Percentiles rank a stretch among this genome's conserved stretches.
Conservation (phyloP, 2,113 vertebrate genomes). For the Axis porcinus region DNA sequence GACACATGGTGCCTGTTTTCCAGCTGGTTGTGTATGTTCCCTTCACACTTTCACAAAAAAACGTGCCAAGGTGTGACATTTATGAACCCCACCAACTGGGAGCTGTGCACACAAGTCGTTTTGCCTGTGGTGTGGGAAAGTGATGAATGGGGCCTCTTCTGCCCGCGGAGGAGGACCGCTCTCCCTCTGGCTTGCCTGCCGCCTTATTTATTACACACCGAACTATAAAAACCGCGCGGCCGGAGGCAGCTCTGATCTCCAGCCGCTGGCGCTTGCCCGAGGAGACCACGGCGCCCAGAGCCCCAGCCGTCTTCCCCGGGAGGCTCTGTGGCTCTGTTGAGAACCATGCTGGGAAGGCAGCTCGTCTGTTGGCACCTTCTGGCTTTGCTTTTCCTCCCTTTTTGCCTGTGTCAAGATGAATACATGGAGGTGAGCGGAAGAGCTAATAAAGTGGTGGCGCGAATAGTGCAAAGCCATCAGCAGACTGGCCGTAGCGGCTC, state of each 20-base stretch:
- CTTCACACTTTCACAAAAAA: conserved; percentile 78
- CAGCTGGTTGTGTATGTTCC: conserved; percentile 69
- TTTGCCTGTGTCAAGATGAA: conserved; percentile 89
- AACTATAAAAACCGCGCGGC: conserved; percentile 81
- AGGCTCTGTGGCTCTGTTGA: conserved; percentile 69
- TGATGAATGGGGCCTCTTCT: conserved; percentile 84
- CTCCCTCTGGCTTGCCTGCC: conserved; percentile 78
- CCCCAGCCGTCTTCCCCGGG: conserved; percentile 55
- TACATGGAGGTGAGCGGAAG: conserved; percentile 90
- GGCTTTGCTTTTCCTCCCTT: conserved; percentile 83
- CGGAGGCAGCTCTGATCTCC: conserved; percentile 67
- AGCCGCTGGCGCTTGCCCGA: conserved; percentile 73
- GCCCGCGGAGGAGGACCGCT: conserved; percentile 78
- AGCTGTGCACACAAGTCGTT: conserved; percentile 76
- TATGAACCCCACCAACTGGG: conserved; percentile 76
- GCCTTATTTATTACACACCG: conserved; percentile 81
- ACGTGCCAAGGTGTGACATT: conserved; percentile 81
- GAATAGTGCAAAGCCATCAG: conserved; percentile 87
- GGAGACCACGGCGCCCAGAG: conserved; percentile 65
- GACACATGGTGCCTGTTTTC: conserved; percentile 81
- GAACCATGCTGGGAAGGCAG: conserved; percentile 80
- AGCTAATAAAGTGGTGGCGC: conserved; percentile 85
- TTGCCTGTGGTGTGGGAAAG: conserved; percentile 78
- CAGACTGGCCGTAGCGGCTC: conserved; percentile 82
- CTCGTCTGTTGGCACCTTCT: conserved; percentile 82